Evolutionary conservation across 2,888 invertebrate species (phyloP), one percentile per base, ranked within the genome.

Genomic region (Parasteatoda lunata): DNA sequence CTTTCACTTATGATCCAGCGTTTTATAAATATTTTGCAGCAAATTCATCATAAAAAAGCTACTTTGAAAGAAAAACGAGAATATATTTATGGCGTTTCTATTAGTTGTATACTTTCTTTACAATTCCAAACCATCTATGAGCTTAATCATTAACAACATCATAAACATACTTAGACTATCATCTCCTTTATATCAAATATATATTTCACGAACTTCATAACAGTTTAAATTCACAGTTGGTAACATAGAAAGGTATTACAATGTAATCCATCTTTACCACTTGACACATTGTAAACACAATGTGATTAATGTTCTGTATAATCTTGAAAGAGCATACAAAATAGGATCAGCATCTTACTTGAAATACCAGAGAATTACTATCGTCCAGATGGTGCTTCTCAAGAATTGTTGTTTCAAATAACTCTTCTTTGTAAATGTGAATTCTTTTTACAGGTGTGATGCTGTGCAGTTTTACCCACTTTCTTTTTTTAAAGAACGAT

Each of bases 211-310:
- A 30, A 30, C 30, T 30, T 30, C 30, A 30, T 30, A 30, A 30
- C 30, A 30, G 30, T 30, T 30, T 30, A 30, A 30, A 30, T 30
- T 30, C 30, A 30, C 2, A 30, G 30, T 30, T 72, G 15, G 68
- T 48, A 75, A 51, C 65, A 49, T 54, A 9, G 45, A 72, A 65
- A 77, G 77, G 52, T 84, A 84, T 84, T 84, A 84, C 71, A 77
- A 77, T 72, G 72, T 72, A 78, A 84, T 84, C 84, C 77, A 84
- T 84, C 84, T 84, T 84, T 77, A 77, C 13, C 59, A 73, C 73
- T 78, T 84, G 75, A 79, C 84, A 79, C 65, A 68, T 79, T 79
- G 73, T 69, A 84, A 79, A 79, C 78, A 79, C 75, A 30, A 69
- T 68, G 79, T 84, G 78, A 84, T 84, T 84, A 84, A 84, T 84